Conservation (phyloP, 2,797 vertebrate species). For the Sebastes minor region DNA sequence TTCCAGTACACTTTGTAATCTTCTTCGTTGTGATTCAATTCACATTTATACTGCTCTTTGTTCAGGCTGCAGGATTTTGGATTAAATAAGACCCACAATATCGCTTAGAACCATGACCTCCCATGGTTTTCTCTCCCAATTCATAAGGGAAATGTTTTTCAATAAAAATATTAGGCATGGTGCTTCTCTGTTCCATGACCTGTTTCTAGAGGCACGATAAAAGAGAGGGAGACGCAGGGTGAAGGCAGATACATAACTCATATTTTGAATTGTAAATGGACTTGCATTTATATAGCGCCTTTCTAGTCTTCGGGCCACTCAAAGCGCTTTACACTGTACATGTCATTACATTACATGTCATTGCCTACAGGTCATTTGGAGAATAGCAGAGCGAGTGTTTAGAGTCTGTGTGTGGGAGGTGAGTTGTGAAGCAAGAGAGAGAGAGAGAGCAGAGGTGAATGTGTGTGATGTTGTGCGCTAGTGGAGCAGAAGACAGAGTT, state of each 20-base stretch:
- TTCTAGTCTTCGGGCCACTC: no score
- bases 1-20: background rate
- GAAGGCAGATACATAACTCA: background rate
- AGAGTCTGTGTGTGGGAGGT: background rate
- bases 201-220: background rate
- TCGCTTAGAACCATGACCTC: no score
- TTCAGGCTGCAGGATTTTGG: background rate
- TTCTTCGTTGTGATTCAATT: background rate
- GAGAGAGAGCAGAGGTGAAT: no score
- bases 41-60: background rate
- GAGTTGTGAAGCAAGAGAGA: no score
- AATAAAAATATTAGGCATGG: background rate
- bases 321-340: no score
- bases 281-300: no score
- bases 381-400: background rate
- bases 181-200: background rate
- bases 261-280: no score
- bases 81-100: background rate
- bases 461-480: no score
- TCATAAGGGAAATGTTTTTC: background rate
- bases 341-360: no score
- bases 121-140: background rate
- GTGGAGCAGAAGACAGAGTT: no score
- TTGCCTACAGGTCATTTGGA: no score
- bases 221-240: fast-evolving